A percentile compares a stretch with the other conserved stretches of the same genome.
phyloP scores from a whole-genome alignment of 2,113 vertebrate genomes.

The Octodon degus region DNA sequence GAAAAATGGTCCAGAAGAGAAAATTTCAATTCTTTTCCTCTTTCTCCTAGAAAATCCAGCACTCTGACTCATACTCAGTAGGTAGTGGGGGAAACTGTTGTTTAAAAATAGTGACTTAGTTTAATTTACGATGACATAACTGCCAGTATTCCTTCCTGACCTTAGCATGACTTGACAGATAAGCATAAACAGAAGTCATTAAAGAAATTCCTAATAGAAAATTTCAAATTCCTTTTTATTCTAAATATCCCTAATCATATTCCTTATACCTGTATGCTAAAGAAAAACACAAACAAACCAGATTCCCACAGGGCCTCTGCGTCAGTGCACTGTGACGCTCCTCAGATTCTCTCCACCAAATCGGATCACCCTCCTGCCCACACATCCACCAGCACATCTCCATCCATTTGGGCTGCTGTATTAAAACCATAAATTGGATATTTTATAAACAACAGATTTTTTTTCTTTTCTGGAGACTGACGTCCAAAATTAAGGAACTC shows the following conservation, averaged over 20 bases:
- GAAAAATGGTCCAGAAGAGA: neutral
- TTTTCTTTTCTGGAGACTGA: neutral
- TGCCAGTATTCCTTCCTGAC: neutral
- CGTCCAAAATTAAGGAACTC: neutral
- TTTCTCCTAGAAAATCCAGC: neutral
- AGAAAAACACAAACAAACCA: neutral
- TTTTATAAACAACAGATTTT: neutral
- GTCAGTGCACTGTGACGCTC: neutral
- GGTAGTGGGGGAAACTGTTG: neutral
- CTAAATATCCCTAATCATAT: neutral
- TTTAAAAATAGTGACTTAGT: neutral
- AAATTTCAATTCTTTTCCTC: neutral
- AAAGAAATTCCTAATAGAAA: constrained; percentile 38
- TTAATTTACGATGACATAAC: neutral
- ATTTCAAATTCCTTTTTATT: neutral
- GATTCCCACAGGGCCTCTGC: neutral
- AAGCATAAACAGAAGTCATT: neutral
- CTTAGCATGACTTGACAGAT: neutral
- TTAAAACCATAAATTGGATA: neutral
- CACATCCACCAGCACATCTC: neutral
- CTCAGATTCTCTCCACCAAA: neutral
- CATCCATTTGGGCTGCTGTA: neutral
- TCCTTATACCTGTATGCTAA: neutral
- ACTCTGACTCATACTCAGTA: neutral
- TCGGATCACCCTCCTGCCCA: neutral